phyloP scores from a whole-genome alignment of 2,888 invertebrate genomes.

The Venustoraphidia nigricollis region DNA sequence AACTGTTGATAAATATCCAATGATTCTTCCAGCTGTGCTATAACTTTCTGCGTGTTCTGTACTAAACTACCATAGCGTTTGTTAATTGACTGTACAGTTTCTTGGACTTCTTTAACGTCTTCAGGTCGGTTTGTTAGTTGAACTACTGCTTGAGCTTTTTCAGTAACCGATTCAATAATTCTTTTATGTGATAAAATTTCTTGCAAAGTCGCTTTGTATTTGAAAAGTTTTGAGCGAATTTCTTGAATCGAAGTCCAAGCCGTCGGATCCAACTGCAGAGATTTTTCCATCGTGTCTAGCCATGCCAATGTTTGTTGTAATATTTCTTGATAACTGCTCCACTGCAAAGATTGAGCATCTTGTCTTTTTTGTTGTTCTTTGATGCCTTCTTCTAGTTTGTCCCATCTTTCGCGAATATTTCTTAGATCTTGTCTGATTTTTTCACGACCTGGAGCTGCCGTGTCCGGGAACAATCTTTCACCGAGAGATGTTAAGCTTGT shows the following conservation, averaged over 20 bases:
- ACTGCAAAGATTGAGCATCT: constrained; percentile 68
- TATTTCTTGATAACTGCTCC: constrained; percentile 75
- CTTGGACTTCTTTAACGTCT: constrained; percentile 45
- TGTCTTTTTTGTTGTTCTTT: constrained; percentile 71
- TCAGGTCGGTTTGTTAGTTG: constrained; percentile 40
- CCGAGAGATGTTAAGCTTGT: constrained; percentile 59
- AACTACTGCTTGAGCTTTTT: constrained; percentile 64
- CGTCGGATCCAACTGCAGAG: constrained; percentile 52
- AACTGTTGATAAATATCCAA: constrained; percentile 76
- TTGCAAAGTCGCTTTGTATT: constrained; percentile 74
- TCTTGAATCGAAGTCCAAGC: constrained; percentile 70
- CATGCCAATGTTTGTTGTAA: constrained; percentile 70
- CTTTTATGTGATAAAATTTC: constrained; percentile 83
- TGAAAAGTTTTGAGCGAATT: constrained; percentile 66
- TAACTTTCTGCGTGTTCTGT: constrained; percentile 46
- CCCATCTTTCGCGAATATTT: constrained; percentile 72
- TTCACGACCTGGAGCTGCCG: constrained; percentile 82
- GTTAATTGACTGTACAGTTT: constrained; percentile 56
- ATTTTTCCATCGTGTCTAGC: constrained; percentile 73
- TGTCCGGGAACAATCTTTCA: constrained; percentile 84
- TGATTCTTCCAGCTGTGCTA: constrained; percentile 57
- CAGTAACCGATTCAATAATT: constrained; percentile 77
- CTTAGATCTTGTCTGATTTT: constrained; percentile 73
- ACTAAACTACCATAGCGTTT: constrained; percentile 58
- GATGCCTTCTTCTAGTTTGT: constrained; percentile 69